phyloP scores from a whole-genome alignment of 2,113 vertebrate species.

The Gymnogyps californianus region DNA sequence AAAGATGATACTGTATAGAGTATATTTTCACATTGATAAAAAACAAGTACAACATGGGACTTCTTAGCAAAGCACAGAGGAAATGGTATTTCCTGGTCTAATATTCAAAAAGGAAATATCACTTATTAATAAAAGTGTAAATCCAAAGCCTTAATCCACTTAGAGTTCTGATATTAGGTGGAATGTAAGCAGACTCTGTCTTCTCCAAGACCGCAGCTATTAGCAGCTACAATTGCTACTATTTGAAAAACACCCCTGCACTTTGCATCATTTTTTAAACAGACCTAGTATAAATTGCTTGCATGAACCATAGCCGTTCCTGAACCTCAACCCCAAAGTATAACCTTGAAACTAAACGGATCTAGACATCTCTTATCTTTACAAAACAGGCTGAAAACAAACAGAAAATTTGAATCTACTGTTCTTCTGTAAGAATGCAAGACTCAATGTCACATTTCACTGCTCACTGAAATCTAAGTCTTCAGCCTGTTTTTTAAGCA shows the following conservation, averaged over 20 bases:
- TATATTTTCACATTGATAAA: not conserved
- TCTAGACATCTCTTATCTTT: not conserved
- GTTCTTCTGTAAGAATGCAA: not conserved
- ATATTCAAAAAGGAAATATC: not conserved
- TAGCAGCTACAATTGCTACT: not conserved
- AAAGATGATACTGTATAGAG: not conserved
- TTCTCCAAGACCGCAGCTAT: not conserved
- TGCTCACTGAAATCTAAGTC: not conserved
- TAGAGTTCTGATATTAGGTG: not conserved
- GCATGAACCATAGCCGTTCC: not conserved
- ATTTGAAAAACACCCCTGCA: not conserved
- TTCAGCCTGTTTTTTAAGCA: not conserved
- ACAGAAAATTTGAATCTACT: not conserved
- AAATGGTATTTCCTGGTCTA: not conserved
- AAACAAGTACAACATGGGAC: not conserved
- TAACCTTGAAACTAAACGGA: not conserved
- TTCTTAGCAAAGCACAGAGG: not conserved
- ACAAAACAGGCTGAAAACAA: not conserved
- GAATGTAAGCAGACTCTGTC: not conserved
- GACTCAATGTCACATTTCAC: not conserved
- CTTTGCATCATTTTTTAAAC: not conserved
- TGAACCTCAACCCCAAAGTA: not conserved
- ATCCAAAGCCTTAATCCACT: not conserved
- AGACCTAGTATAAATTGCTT: not conserved
- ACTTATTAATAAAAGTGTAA: not conserved